Percentiles rank a stretch among this genome's conserved stretches.
These are phyloP conservation scores for Dreissena rostriformis DNA, from an alignment of 1,140 invertebrate genomes.

Conservation along the genomic window DNA sequence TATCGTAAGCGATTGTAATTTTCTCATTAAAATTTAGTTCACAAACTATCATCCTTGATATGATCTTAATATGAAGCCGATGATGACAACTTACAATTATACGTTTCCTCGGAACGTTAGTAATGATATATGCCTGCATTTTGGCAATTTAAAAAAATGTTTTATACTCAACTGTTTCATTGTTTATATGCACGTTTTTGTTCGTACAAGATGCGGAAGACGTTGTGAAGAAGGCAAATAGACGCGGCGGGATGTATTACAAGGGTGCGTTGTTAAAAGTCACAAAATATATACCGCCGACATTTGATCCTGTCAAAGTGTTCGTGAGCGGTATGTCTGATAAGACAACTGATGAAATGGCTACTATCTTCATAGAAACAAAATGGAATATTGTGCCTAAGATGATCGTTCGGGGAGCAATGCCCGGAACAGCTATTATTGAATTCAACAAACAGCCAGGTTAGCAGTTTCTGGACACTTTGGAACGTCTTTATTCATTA, in stretches of 20 bases:
- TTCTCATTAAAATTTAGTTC: too few relatives aligned
- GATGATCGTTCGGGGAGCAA: neutral
- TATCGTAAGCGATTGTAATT: too few relatives aligned
- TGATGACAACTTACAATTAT: too few relatives aligned
- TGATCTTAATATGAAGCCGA: too few relatives aligned
- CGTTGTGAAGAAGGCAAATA: neutral
- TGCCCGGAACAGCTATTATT: slow-evolving; percentile 16
- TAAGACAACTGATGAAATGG: slow-evolving; percentile 9
- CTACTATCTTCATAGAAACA: neutral
- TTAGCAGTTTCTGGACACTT: neutral
- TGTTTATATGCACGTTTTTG: neutral
- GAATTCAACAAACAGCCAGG: slow-evolving; percentile 1
- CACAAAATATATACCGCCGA: slow-evolving; percentile 13
- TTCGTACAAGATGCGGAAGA: neutral
- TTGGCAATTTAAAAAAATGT: too few relatives aligned
- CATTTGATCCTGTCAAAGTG: slow-evolving; percentile 2
- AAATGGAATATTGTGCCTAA: neutral
- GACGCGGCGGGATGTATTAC: neutral
- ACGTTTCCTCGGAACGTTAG: too few relatives aligned
- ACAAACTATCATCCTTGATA: too few relatives aligned
- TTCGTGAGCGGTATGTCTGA: slow-evolving; percentile 15
- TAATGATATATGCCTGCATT: too few relatives aligned
- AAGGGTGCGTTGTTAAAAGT: neutral
- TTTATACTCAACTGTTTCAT: neutral
- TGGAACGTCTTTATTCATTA: too few relatives aligned